Percentiles rank a stretch among this genome's conserved stretches.
Conservation (phyloP, 2,113 vertebrate genomes). For the Tetrax tetrax region DNA sequence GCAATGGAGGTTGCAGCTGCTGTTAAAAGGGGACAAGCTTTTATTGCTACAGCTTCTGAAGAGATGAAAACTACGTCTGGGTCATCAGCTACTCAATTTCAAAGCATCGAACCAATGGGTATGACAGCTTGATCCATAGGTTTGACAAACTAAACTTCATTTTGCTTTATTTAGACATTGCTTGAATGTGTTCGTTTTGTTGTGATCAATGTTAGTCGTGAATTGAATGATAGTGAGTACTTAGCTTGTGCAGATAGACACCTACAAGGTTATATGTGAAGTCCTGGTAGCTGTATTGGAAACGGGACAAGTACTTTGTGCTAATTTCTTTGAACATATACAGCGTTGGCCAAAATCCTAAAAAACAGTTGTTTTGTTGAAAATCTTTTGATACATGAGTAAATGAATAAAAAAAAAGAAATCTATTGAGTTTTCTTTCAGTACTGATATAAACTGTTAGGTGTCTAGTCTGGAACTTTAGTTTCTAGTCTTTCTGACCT, state of each 20-base stretch:
- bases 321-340: not conserved
- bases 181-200: not conserved
- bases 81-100: not conserved
- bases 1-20: constrained; percentile 44
- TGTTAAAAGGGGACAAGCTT: constrained; percentile 65
- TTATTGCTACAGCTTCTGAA: constrained; percentile 12
- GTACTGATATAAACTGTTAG: not conserved
- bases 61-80: not conserved
- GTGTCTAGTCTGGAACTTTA: not conserved
- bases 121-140: not conserved
- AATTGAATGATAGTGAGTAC: not conserved
- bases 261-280: not conserved
- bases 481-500: not conserved
- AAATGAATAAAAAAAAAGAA: not conserved
- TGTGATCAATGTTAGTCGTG: not conserved
- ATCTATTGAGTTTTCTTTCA: not conserved
- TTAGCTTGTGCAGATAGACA: not conserved
- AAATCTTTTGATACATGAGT: not conserved
- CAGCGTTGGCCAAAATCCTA: not conserved
- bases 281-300: not conserved
- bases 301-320: not conserved
- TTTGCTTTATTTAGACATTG: not conserved
- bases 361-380: not conserved
- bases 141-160: not conserved
- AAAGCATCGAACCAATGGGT: constrained; percentile 52